These are phyloP conservation scores for Drosophila pandora DNA, from an alignment of 1,140 invertebrate genomes.

Conservation along the genomic window DNA sequence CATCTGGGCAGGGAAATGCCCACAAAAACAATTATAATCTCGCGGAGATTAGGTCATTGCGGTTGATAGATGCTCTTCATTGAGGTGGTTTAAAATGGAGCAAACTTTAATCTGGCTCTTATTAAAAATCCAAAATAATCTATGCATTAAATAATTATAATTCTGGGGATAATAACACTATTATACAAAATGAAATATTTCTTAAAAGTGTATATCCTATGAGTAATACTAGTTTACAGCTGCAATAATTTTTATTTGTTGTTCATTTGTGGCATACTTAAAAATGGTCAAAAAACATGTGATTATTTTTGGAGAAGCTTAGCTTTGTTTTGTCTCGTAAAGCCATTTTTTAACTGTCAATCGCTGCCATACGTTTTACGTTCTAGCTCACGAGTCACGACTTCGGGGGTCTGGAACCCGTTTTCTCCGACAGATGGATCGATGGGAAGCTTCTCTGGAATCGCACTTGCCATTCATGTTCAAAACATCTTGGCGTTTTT, in stretches of 20 bases:
- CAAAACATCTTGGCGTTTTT: conserved; percentile 12
- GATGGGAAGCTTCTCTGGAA: conserved; percentile 43
- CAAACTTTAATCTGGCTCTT: too few species aligned
- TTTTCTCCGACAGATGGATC: conserved; percentile 6
- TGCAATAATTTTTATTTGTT: not conserved
- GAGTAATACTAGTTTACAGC: not conserved
- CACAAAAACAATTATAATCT: conserved; percentile 34
- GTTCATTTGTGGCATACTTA: not conserved
- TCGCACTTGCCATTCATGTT: conserved; percentile 58
- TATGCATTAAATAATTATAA: not conserved
- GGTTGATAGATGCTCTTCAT: conserved; percentile 13
- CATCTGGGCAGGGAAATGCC: conserved; percentile 40
- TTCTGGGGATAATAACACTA: too few species aligned
- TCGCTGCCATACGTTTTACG: conserved; percentile 19
- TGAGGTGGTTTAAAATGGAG: too few species aligned
- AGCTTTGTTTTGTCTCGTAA: not conserved
- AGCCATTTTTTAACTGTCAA: conserved; percentile 13
- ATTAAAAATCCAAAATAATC: not conserved
- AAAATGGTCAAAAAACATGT: not conserved
- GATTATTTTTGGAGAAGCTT: not conserved
- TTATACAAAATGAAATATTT: not conserved
- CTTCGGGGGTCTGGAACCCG: conserved; percentile 23
- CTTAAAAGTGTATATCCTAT: not conserved
- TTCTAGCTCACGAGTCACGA: conserved; percentile 53
- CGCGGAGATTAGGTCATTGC: not conserved